Evolutionary conservation across 2,888 invertebrate genomes (phyloP), one percentile per base, ranked within the genome.

Genomic region (Ferdinandea cuprea): DNA sequence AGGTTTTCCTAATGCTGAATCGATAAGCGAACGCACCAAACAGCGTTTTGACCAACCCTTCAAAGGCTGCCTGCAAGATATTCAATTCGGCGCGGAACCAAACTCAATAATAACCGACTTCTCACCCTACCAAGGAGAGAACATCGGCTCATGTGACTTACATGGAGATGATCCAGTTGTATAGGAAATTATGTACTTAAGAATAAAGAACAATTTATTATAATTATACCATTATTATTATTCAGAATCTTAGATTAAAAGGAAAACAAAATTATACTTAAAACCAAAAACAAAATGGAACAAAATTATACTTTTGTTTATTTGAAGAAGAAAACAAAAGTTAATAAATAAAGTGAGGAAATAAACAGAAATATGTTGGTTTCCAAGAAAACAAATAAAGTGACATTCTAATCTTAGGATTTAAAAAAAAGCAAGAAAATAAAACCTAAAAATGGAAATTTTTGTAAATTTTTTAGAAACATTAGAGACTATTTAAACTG

Each of bases 21-120:
- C 89, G 35, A 89, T 91, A 88, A 90, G 89, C 86, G 88, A 85
- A 86, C 89, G 88, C 89, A 91, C 92, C 5, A 92, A 91, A 85
- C 92, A 91, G 80, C 88, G 92, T 42, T 94, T 92, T 86, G 91
- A 91, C 3, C 89, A 92, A 73, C 92, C 93, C 81, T 93, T 93
- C 87, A 92, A 92, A 88, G 93, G 93, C 73, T 94, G 93, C 87
- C 92, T 93, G 83, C 93, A 93, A 87, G 92, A 92, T 85, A 92
- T 93, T 87, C 92, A 93, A 54, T 93, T 91, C 78, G 90, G 90
- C 19, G 88, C 88, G 54, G 90, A 90, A 85, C 89, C 89, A 71
- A 89, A 87, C 81, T 86, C 89, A 56, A 85, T 90, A 85, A 90
- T 91, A 61, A 89, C 89, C 72, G 93, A 94, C 89, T 94, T 94